Base-by-base conservation (phyloP, 2,113 vertebrate species). In the Anguilla japonica region DNA sequence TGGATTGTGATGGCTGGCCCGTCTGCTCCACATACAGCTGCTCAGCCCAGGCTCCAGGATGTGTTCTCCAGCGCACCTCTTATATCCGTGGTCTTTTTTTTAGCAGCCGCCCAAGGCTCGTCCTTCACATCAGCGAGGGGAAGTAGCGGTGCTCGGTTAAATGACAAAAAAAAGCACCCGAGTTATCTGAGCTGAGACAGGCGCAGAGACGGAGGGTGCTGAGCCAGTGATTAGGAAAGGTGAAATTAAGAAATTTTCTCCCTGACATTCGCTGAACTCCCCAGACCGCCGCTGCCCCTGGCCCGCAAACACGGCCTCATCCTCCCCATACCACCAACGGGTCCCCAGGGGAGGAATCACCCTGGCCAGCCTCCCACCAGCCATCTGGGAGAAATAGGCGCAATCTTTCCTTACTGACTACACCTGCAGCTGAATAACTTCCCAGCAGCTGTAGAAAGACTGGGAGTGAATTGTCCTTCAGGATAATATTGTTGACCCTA, bases 241-340 rank as follows among this genome's bases (percentile, higher is more conserved):
- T 43, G 67, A 79, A 85, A 85, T 79, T 57, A 85, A 71, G 67
- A 22, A 57, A 46, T 39, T 43, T 75, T 46, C 63, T 85, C 67
- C 22, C 39, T 46, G 40, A 79, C 41, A 40, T 14, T 79, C 16
- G 63, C n/a, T 46, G 78, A 13, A 39, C 41, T 78, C 29, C 41
- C 84, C 40, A 15, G 71, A 85, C 39, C 60, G 5, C 63, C 20
- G 18, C 39, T 26, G 60, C 11, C 41, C 43, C n/a, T 29, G 7
- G 14, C 83, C 34, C 57, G 79, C 3, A 29, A 78, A 79, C 18
- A 39, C 20, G 20, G 13, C 67, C 4, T 40, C 56, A 16, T 75
- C 71, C 41, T 50, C 84, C 57, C 63, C 63, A 41, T 41, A 26
- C 41, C 83, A 84, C 29, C 60, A 71, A 11, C 43, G 26, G 29